Evolutionary conservation across 1,140 invertebrate species (phyloP).

Genomic region (Trachymyrmex septentrionalis): DNA sequence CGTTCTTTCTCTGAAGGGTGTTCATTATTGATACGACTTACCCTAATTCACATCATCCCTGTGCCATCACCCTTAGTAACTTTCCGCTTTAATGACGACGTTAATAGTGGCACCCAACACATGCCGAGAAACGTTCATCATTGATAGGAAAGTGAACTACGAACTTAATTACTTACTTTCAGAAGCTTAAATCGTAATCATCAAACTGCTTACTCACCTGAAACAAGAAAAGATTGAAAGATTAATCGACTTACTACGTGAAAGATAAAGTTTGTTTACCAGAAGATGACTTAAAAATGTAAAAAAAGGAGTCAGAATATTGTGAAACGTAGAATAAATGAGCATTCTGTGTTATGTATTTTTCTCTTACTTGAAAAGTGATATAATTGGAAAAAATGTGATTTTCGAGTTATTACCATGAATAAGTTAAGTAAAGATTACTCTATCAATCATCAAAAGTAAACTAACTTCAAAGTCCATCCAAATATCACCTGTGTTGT

Average conservation of each 20-base stretch:
- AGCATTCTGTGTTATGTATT: not conserved
- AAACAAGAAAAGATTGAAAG: slow-evolving; percentile 70
- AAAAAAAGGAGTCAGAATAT: not conserved
- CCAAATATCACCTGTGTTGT: too few species aligned
- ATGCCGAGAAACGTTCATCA: slow-evolving; percentile 27
- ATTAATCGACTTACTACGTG: slow-evolving; percentile 70
- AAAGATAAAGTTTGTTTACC: slow-evolving; percentile 9
- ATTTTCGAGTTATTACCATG: too few species aligned
- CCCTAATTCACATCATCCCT: slow-evolving; percentile 9
- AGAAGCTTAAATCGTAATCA: slow-evolving; percentile 64
- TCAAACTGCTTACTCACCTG: slow-evolving; percentile 75
- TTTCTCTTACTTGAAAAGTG: too few species aligned
- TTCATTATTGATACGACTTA: slow-evolving; percentile 70
- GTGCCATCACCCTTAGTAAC: slow-evolving; percentile 58
- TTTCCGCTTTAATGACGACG: slow-evolving; percentile 74
- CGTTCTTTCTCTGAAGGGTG: slow-evolving; percentile 26
- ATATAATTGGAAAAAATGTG: too few species aligned
- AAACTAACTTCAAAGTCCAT: too few species aligned
- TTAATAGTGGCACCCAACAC: slow-evolving; percentile 71
- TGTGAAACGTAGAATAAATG: not conserved
- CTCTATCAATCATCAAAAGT: too few species aligned
- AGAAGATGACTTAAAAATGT: not conserved
- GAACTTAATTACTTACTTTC: slow-evolving; percentile 77
- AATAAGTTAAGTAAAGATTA: too few species aligned
- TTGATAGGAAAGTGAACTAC: slow-evolving; percentile 41